Evolutionary conservation across 2,113 vertebrate species (phyloP), one percentile per base, ranked within the genome.

Genomic region (Microcebus ravelobensis): DNA sequence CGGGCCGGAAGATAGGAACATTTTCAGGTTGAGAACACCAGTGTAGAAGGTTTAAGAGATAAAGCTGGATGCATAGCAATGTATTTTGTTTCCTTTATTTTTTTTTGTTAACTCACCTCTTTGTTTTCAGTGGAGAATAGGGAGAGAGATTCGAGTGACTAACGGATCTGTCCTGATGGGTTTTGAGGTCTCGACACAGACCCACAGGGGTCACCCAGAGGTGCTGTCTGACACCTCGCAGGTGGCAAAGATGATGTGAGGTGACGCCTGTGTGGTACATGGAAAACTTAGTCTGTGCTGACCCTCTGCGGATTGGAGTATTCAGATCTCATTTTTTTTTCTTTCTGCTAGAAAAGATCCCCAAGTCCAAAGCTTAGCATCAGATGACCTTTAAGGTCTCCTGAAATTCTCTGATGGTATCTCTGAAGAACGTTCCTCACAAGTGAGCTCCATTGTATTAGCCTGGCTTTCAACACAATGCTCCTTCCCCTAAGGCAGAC

Each of bases 261-360:
- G 2, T 5, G 0, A 1, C 34, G 23, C 55, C 55, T 36, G 12
- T 0, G 27, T 31, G 13, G 57, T 11, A 39, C 34, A 31, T 25
- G 48, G 65, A 50, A 87, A 88, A 91, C n/a, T n/a, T 23, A 39
- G 76, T 96, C 90, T 63, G 36, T 57, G 50, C 61, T 90, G 73
- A 90, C 63, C 50, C 57, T 90, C 83, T 25, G 70, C 45, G 89
- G 83, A 52, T 1, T 20, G 55, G 77, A 57, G 14, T 67, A 61
- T 48, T 93, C 29, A 52, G 9, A 87, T 63, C 90, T 92, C 73
- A 42, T 63, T 42, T 92, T 87, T 87, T 45, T 63, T 34, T 70
- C 45, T 88, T 92, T 81, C 61, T 42, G 31, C 57, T 93, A 73
- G 86, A 91, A 90, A 94, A 91, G 65, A 92, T 63, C 61, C 31